Evolutionary conservation across 37 sponge, comb jelly and placozoan genomes (phyloP).

Genomic region (Eunapius fragilis): DNA sequence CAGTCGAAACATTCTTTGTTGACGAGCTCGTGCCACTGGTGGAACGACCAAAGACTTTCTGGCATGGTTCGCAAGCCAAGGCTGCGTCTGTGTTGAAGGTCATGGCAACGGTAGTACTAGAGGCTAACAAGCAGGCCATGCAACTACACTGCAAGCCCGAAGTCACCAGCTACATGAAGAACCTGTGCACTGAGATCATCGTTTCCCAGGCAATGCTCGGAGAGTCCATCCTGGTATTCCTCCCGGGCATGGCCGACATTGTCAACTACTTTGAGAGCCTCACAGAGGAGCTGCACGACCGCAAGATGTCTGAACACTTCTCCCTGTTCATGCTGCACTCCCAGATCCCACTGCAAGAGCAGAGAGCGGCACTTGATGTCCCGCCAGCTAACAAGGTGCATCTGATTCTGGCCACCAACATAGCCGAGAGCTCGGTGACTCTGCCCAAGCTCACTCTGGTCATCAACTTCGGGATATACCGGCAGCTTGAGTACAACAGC

Average conservation of each 20-base stretch:
- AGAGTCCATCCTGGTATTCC: constrained; percentile 60
- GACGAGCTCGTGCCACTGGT: constrained; percentile 31
- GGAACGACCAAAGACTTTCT: neutral
- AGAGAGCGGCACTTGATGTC: constrained; percentile 40
- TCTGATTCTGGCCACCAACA: constrained; percentile 72
- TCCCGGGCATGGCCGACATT: constrained; percentile 71
- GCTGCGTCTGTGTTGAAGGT: constrained; percentile 1
- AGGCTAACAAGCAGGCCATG: neutral
- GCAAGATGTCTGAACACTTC: constrained; percentile 18
- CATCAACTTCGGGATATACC: constrained; percentile 76
- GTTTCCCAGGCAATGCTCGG: constrained; percentile 51
- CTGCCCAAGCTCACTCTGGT: constrained; percentile 66
- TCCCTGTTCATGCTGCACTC: constrained; percentile 70
- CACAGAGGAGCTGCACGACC: neutral
- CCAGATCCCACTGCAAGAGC: constrained; percentile 73
- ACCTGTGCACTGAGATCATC: constrained; percentile 51
- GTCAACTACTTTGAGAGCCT: constrained; percentile 40
- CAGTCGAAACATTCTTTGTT: constrained; percentile 49
- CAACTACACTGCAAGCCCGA: neutral
- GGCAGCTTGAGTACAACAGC: constrained; percentile 36
- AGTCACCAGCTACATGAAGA: constrained; percentile 5
- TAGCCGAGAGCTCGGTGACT: constrained; percentile 86
- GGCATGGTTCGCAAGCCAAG: constrained; percentile 8
- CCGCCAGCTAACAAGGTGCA: constrained; percentile 48
- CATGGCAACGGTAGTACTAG: neutral